A percentile compares a stretch with the other conserved stretches of the same genome.
Conservation (phyloP, 2,113 vertebrate species). For the Antennarius striatus region DNA sequence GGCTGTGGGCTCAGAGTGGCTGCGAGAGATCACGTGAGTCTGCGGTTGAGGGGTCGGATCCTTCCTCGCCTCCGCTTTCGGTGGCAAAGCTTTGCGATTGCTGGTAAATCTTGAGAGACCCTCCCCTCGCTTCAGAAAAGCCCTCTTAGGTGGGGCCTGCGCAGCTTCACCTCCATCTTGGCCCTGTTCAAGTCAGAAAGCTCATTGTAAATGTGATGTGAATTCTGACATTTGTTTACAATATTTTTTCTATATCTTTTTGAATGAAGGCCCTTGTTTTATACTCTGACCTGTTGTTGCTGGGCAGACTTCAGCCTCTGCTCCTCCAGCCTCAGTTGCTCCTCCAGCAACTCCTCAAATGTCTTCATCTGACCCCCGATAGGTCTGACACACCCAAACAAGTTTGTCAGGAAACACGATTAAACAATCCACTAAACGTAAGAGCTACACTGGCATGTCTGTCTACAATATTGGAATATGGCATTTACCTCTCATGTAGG, state of each 20-base stretch:
- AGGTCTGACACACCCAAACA: conserved; percentile 75
- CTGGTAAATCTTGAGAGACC: conserved; percentile 87
- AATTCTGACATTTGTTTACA: neutral
- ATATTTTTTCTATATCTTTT: no score
- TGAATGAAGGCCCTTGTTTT: neutral
- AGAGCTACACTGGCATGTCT: neutral
- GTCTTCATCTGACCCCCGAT: conserved; percentile 85
- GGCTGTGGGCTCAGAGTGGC: conserved; percentile 52
- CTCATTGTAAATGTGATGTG: neutral
- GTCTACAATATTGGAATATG: neutral
- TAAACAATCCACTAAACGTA: no score
- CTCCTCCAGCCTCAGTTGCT: conserved; percentile 89
- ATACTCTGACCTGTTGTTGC: conserved; percentile 78
- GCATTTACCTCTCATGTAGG: conserved; percentile 63
- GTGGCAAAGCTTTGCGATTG: conserved; percentile 67
- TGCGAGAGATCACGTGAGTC: conserved; percentile 39
- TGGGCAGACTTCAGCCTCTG: conserved; percentile 77
- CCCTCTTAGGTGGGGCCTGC: conserved; percentile 78
- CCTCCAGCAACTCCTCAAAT: conserved; percentile 93
- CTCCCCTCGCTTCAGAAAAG: conserved; percentile 90
- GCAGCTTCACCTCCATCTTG: conserved; percentile 22
- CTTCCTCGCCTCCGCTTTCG: conserved; percentile 31
- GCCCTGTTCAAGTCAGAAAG: conserved; percentile 26
- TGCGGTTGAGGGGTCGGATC: conserved; percentile 47
- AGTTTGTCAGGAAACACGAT: neutral